phyloP scores from a whole-genome alignment of 2,888 invertebrate species.

The Cephus pygmeus region DNA sequence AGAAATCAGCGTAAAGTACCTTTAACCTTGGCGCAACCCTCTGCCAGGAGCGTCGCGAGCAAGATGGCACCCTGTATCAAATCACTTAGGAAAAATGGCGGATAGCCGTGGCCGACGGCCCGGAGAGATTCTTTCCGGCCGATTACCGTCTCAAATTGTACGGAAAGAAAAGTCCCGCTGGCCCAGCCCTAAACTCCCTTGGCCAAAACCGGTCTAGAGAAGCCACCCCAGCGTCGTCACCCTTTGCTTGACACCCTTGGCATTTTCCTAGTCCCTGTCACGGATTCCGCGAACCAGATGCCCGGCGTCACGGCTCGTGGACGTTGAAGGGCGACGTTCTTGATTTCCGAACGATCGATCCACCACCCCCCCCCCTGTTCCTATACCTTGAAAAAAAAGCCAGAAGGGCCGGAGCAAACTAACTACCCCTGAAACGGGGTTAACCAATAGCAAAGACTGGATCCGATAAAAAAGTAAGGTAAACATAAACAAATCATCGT shows the following conservation, averaged over 20 bases:
- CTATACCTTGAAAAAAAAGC: not conserved
- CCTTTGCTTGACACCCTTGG: constrained; percentile 41
- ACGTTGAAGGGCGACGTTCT: constrained; percentile 53
- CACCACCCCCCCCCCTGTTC: not conserved
- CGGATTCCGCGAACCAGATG: constrained; percentile 57
- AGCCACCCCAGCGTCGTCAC: not conserved
- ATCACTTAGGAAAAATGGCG: constrained; percentile 32
- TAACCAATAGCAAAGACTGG: not conserved
- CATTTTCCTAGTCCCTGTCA: constrained; percentile 40
- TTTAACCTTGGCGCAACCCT: not conserved
- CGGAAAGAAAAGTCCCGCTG: constrained; percentile 30
- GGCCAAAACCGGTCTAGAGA: not conserved
- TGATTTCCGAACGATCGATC: not conserved
- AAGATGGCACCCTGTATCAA: constrained; percentile 16
- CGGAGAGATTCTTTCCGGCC: constrained; percentile 34
- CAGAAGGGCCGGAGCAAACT: not conserved
- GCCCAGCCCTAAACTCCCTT: not conserved
- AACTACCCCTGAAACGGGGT: not conserved
- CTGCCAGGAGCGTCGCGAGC: not conserved
- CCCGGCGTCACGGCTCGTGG: constrained; percentile 65
- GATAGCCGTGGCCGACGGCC: constrained; percentile 18
- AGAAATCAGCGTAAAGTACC: not conserved
- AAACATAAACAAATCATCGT: not conserved
- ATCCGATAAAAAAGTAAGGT: not conserved
- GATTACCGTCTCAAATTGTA: constrained; percentile 45